Evolutionary conservation across 2,113 vertebrate genomes (phyloP).

Genomic region (Calyptommatus sinebrachiatus): DNA sequence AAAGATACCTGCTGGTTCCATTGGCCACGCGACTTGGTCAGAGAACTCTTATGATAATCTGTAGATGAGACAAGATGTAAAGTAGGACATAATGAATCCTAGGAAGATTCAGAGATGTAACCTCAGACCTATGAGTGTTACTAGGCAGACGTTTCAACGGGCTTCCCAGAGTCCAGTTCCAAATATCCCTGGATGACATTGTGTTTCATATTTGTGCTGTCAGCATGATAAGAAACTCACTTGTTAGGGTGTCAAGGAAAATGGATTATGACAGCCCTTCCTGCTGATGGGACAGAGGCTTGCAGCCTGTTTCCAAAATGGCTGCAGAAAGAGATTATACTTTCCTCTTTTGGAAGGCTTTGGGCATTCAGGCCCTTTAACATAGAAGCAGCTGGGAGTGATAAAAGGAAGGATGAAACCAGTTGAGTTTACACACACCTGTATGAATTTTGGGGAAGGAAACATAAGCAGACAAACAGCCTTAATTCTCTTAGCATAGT

Average conservation of each 20-base stretch:
- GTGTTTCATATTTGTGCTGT: background rate
- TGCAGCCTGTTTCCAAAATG: constrained; percentile 2
- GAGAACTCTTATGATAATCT: background rate
- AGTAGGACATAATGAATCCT: background rate
- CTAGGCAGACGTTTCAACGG: background rate
- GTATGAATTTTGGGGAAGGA: background rate
- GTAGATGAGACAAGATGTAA: too few species aligned
- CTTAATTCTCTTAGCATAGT: background rate
- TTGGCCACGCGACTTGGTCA: background rate
- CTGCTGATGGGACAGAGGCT: background rate
- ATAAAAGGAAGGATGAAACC: background rate
- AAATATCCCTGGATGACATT: background rate
- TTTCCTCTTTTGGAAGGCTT: background rate
- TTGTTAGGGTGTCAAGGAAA: too few species aligned
- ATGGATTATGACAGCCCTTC: background rate
- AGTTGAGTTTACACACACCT: background rate
- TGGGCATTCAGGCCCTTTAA: background rate
- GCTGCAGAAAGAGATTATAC: background rate
- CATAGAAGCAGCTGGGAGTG: background rate
- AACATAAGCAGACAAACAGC: too few species aligned
- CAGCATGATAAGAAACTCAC: background rate
- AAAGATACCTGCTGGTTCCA: background rate
- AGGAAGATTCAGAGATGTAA: too few species aligned
- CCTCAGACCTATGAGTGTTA: too few species aligned
- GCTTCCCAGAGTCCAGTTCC: background rate